These are phyloP conservation scores for Panurus biarmicus DNA, from an alignment of 2,113 vertebrate species.

Conservation along the genomic window DNA sequence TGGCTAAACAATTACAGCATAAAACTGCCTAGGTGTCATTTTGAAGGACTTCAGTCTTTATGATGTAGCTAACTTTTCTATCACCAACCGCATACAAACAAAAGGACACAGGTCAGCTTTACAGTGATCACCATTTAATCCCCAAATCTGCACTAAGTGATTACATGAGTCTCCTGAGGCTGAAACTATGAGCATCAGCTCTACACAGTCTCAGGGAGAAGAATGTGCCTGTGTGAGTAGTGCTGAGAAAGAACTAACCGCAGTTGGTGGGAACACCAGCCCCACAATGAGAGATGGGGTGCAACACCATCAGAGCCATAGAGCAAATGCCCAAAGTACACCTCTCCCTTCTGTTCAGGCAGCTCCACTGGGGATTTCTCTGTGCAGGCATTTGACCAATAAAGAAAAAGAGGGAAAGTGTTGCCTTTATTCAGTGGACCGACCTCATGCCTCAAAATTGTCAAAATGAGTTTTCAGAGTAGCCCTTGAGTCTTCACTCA, in stretches of 20 bases:
- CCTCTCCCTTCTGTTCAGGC: neutral
- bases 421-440: neutral
- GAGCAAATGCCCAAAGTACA: rapidly evolving
- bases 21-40: neutral
- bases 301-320: neutral
- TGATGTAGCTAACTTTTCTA: neutral
- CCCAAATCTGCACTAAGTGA: neutral
- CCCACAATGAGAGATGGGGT: neutral
- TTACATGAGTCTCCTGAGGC: neutral
- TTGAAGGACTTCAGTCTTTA: neutral
- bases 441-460: neutral
- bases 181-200: neutral
- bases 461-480: neutral
- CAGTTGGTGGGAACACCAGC: neutral
- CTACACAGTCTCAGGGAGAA: neutral
- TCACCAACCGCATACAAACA: neutral
- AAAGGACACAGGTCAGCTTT: neutral
- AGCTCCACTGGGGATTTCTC: neutral
- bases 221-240: neutral
- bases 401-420: neutral
- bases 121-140: neutral
- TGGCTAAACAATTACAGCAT: neutral
- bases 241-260: neutral
- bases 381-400: neutral
- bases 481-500: neutral